phyloP scores from a whole-genome alignment of 2,888 invertebrate species.

The Lasioglossum lativentre region DNA sequence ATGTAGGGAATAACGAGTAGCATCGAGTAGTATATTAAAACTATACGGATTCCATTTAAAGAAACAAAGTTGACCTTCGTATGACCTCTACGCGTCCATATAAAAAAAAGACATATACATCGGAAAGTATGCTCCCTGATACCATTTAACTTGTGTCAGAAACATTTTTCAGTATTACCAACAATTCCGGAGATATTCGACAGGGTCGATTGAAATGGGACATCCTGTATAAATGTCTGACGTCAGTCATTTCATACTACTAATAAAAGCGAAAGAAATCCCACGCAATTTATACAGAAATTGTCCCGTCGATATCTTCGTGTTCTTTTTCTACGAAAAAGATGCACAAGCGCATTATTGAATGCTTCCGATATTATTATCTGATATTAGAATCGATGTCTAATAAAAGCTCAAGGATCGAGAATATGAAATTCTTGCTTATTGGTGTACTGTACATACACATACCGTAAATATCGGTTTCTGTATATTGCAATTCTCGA shows the following conservation, averaged over 20 bases:
- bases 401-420: slow-evolving; percentile 20
- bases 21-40: too few relatives aligned
- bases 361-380: slow-evolving; percentile 19
- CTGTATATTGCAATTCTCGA: slow-evolving; percentile 7
- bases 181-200: too few relatives aligned
- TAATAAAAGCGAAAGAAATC: not conserved
- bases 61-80: too few relatives aligned
- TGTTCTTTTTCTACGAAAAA: not conserved
- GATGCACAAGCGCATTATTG: not conserved
- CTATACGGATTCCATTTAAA: too few relatives aligned
- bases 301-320: not conserved
- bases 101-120: too few relatives aligned
- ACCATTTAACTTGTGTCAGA: too few relatives aligned
- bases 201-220: too few relatives aligned
- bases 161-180: too few relatives aligned
- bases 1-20: too few relatives aligned
- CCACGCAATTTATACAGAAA: not conserved
- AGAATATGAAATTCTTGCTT: slow-evolving; percentile 15
- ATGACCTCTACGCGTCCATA: too few relatives aligned
- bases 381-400: slow-evolving; percentile 22
- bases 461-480: slow-evolving; percentile 11
- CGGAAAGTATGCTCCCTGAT: too few relatives aligned
- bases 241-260: not conserved
- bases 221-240: not conserved
- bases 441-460: not conserved